These are phyloP conservation scores for Enteromius anoplus DNA, from an alignment of 2,797 vertebrate species.

Conservation along the genomic window DNA sequence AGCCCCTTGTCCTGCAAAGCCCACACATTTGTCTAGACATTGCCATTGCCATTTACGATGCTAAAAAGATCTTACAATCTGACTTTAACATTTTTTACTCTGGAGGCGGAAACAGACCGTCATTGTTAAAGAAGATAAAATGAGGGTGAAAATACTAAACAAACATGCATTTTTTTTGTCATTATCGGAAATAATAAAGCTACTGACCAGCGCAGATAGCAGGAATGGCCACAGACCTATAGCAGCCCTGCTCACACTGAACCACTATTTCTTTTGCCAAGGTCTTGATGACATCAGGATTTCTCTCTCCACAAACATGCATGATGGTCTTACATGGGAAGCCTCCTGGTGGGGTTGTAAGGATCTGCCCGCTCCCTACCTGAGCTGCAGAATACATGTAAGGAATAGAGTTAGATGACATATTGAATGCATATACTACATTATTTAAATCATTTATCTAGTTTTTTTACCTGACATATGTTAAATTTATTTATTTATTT, in stretches of 20 bases:
- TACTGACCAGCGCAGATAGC: conserved; percentile 70
- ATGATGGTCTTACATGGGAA: conserved; percentile 67
- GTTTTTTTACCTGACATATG: neutral
- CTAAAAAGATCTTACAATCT: neutral
- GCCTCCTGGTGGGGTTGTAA: conserved; percentile 53
- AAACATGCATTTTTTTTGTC: neutral
- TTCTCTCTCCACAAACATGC: conserved; percentile 61
- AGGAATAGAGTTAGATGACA: neutral
- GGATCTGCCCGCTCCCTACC: conserved; percentile 46
- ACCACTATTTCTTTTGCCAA: conserved; percentile 58
- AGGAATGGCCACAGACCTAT: conserved; percentile 70
- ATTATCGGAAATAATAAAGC: neutral
- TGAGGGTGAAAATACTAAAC: neutral
- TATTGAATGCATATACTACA: neutral
- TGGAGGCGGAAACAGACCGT: neutral
- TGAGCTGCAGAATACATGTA: conserved; percentile 22
- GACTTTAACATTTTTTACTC: neutral
- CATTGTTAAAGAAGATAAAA: neutral
- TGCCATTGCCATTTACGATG: neutral
- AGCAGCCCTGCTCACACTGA: conserved; percentile 50
- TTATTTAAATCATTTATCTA: neutral
- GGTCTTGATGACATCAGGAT: conserved; percentile 48
- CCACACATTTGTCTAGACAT: neutral
- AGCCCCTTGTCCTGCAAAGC: conserved; percentile 61
- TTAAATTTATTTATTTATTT: neutral